Evolutionary conservation across 2,797 vertebrate species (phyloP).

Genomic region (Poecilia velifera): DNA sequence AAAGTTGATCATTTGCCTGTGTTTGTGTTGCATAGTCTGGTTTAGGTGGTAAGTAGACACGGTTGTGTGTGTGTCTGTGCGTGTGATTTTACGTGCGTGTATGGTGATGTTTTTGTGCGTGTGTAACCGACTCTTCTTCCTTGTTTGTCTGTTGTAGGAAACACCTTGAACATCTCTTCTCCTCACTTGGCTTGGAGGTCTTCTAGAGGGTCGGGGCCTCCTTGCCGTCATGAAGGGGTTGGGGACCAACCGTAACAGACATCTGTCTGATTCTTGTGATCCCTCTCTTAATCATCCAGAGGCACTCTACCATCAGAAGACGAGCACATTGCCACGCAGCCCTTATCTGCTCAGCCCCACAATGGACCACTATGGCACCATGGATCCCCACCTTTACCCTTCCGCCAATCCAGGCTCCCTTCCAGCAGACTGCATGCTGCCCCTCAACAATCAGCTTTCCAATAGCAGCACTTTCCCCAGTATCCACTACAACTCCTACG

Average conservation of each 20-base stretch:
- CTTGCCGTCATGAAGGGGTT: conserved; percentile 93
- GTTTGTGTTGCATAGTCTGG: conserved; percentile 32
- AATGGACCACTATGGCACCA: conserved; percentile 87
- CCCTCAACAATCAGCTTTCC: conserved; percentile 94
- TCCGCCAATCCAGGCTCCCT: conserved; percentile 83
- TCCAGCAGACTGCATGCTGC: conserved; percentile 90
- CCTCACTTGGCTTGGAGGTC: conserved; percentile 75
- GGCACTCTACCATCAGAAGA: conserved; percentile 83
- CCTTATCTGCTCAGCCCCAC: conserved; percentile 91
- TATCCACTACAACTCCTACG: conserved; percentile 97
- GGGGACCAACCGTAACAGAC: conserved; percentile 92
- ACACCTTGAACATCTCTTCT: conserved; percentile 46
- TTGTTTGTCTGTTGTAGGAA: conserved; percentile 64
- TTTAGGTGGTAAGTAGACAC: conserved; percentile 28
- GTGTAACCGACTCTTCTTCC: conserved; percentile 18
- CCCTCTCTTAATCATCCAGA: conserved; percentile 87
- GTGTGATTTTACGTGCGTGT: conserved; percentile 21
- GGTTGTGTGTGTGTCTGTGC: conserved; percentile 30
- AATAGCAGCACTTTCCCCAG: conserved; percentile 97
- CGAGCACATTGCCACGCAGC: conserved; percentile 86
- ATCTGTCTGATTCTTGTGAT: conserved; percentile 93
- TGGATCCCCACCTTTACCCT: conserved; percentile 86
- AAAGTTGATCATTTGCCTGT: conserved; percentile 46
- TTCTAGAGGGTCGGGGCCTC: conserved; percentile 78
- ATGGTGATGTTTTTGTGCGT: conserved; percentile 24